Evolutionary conservation across 2,888 invertebrate species (phyloP).

Genomic region (Drosophila rubida): DNA sequence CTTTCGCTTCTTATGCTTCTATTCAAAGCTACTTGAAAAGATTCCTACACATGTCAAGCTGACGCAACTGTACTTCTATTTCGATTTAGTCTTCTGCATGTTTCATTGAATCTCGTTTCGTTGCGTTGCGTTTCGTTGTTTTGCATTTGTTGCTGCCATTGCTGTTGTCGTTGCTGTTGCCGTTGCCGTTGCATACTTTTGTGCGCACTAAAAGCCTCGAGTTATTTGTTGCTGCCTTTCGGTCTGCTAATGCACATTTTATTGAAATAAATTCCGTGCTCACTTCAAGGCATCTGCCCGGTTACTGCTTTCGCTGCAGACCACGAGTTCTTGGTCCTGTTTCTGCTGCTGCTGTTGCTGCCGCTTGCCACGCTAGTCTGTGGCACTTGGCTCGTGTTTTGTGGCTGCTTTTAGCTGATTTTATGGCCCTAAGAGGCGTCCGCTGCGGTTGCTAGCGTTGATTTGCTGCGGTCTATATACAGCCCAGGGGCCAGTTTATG

Average conservation of each 20-base stretch:
- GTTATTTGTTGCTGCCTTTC: slow-evolving; percentile 76
- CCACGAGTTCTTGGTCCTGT: slow-evolving; percentile 14
- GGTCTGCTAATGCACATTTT: slow-evolving; percentile 76
- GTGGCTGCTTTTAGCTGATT: slow-evolving; percentile 78
- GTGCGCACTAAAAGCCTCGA: slow-evolving; percentile 73
- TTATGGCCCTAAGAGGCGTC: slow-evolving; percentile 77
- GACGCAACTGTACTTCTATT: neutral
- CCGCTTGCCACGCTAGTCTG: slow-evolving; percentile 13
- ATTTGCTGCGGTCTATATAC: slow-evolving; percentile 70
- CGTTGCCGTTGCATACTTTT: slow-evolving; percentile 47
- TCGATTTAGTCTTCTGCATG: neutral
- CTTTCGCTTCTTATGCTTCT: too few relatives aligned
- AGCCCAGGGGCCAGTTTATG: slow-evolving; percentile 77
- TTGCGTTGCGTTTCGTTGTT: slow-evolving; percentile 32
- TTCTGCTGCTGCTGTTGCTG: slow-evolving; percentile 2
- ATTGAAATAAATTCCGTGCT: slow-evolving; percentile 80
- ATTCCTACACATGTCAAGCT: neutral
- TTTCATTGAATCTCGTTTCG: slow-evolving; percentile 24
- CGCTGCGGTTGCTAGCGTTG: slow-evolving; percentile 66
- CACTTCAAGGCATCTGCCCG: slow-evolving; percentile 50
- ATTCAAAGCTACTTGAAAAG: too few relatives aligned
- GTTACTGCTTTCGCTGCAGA: slow-evolving; percentile 16
- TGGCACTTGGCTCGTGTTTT: slow-evolving; percentile 70
- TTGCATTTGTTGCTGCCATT: slow-evolving; percentile 52
- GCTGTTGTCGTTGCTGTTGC: neutral